Evolutionary conservation across 2,113 vertebrate genomes (phyloP).

Genomic region (Anhinga anhinga): DNA sequence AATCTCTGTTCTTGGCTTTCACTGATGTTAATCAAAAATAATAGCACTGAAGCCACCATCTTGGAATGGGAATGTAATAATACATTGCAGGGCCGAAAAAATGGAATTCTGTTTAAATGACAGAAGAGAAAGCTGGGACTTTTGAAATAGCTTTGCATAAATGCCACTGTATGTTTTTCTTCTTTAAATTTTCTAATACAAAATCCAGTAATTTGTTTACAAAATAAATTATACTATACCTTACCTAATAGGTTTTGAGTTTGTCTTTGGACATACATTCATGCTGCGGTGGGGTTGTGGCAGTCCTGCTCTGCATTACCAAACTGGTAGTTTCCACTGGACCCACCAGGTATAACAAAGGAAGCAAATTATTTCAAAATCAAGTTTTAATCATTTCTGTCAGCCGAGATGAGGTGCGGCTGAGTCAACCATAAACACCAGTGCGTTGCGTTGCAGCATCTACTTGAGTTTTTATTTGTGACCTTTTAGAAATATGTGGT

Average conservation of each 20-base stretch:
- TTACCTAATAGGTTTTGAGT: not conserved
- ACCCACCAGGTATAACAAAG: not conserved
- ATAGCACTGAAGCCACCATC: not conserved
- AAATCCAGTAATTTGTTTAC: not conserved
- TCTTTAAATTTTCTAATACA: not conserved
- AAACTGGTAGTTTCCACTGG: not conserved
- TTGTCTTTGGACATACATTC: not conserved
- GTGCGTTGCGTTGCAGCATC: not conserved
- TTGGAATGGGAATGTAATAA: not conserved
- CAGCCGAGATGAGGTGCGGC: not conserved
- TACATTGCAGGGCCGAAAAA: not conserved
- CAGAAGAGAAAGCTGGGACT: not conserved
- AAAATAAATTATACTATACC: not conserved
- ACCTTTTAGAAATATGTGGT: not conserved
- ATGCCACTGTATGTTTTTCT: not conserved
- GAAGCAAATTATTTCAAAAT: not conserved
- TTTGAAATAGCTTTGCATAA: not conserved
- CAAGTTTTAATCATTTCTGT: not conserved
- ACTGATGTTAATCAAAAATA: conserved; percentile 38
- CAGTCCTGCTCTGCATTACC: not conserved
- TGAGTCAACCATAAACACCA: not conserved
- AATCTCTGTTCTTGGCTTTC: conserved; percentile 15
- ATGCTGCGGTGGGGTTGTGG: not conserved
- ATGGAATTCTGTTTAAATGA: not conserved
- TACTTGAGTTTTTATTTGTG: not conserved